Percentiles rank a stretch among this genome's conserved stretches.
Evolutionary conservation across 53 echinoderm and acorn worm genomes (phyloP).

Genomic region (Echinarachnius parma): DNA sequence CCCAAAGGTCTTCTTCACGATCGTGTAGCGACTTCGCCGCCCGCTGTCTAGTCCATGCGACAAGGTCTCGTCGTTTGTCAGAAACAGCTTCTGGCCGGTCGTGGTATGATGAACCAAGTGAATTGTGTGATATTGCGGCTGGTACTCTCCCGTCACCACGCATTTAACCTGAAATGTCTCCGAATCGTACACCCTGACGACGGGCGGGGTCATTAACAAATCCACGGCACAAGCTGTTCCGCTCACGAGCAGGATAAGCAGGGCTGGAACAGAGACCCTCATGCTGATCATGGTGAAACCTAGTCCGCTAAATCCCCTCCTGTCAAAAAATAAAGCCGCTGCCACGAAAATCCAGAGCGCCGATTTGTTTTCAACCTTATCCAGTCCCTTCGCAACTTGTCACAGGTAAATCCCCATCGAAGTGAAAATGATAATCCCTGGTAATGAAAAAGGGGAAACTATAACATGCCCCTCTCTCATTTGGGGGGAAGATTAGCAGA

Average conservation of each 20-base stretch:
- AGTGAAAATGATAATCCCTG: no score
- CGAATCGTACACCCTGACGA: slow-evolving; percentile 9
- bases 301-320: no score
- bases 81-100: slow-evolving; percentile 19
- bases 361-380: no score
- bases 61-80: slow-evolving; percentile 52
- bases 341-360: no score
- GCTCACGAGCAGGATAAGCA: slow-evolving; percentile 6
- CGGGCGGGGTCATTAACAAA: slow-evolving; percentile 25
- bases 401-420: no score
- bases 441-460: no score
- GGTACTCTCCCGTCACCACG: slow-evolving; percentile 47
- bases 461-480: no score
- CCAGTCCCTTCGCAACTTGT: no score
- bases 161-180: slow-evolving; percentile 36
- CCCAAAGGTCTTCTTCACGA: slow-evolving; percentile 31
- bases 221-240: slow-evolving; percentile 22
- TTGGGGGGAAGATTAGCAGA: no score
- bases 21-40: slow-evolving; percentile 44
- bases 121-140: slow-evolving; percentile 21
- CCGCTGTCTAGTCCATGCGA: slow-evolving; percentile 15
- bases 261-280: slow-evolving; percentile 2
- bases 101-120: slow-evolving; percentile 44
- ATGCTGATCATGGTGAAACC: neutral
- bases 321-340: no score